These are phyloP conservation scores for Melinaea menophilus DNA, from an alignment of 2,888 invertebrate species.

Conservation along the genomic window DNA sequence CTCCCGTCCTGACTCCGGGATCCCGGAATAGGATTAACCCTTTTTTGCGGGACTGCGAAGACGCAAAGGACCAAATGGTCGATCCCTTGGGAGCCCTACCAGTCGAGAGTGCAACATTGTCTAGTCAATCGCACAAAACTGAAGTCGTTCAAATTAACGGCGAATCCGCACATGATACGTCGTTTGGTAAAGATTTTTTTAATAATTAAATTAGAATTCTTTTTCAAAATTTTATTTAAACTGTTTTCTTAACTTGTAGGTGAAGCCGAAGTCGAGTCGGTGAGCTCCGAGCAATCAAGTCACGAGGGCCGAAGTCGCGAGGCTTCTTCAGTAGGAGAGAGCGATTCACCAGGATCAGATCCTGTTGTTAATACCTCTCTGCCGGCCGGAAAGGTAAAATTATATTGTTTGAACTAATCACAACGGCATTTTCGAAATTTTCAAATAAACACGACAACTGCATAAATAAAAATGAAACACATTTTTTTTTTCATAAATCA, in stretches of 20 bases:
- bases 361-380: slow-evolving; percentile 81
- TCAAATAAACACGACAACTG: too few species aligned
- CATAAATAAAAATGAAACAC: too few species aligned
- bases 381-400: slow-evolving; percentile 82
- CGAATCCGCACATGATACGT: slow-evolving; percentile 52
- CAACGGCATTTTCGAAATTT: too few species aligned
- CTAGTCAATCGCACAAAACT: slow-evolving; percentile 51
- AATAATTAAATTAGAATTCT: neutral
- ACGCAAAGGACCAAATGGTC: slow-evolving; percentile 49
- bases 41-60: slow-evolving; percentile 78
- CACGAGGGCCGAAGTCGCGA: slow-evolving; percentile 65
- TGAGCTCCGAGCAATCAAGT: slow-evolving; percentile 66
- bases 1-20: slow-evolving; percentile 63
- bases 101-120: slow-evolving; percentile 54
- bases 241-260: slow-evolving; percentile 33
- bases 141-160: slow-evolving; percentile 56
- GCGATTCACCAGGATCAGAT: slow-evolving; percentile 77
- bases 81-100: slow-evolving; percentile 73
- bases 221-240: neutral
- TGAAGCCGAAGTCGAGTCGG: slow-evolving; percentile 64
- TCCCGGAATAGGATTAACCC: slow-evolving; percentile 78
- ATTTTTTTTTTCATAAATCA: too few species aligned
- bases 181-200: slow-evolving; percentile 48
- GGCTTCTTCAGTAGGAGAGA: slow-evolving; percentile 68
- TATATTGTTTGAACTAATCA: neutral